Evolutionary conservation across 2,888 invertebrate species (phyloP), one percentile per base, ranked within the genome.

Genomic region (Punctoribates punctum): DNA sequence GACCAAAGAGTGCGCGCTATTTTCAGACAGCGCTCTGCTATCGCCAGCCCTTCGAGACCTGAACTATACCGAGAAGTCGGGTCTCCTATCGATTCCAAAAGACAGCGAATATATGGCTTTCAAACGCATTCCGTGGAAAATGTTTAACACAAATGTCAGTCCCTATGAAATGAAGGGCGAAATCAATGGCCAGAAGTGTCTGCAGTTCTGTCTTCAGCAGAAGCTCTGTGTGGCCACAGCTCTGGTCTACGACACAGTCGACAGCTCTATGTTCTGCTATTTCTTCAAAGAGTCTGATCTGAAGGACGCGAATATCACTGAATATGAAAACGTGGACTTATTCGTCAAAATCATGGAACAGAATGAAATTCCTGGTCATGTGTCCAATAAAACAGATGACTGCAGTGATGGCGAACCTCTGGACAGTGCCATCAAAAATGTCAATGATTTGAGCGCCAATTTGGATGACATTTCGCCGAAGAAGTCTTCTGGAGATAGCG

Each of bases 101-200:
- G 75, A 75, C 29, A 17, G 13, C 11, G 29, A 48, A 70, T 75
- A 75, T 75, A 25, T 75, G 25, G 67, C 75, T 20, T 75, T 65
- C 75, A 51, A 54, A 20, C 15, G 75, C 4, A 27, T 75, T 13
- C 65, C 75, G 34, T 67, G 75, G 62, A 62, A 70, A 70, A 70
- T 70, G 70, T 70, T 42, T 42, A 20, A 38, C 20, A 42, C 42
- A 70, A 46, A 70, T 23, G 23, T 70, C 38, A 42, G 42, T 15
- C 70, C 70, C 38, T 70, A 70, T 42, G 42, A 42, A 23, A n/a
- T 70, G 70, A 70, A 62, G n/a, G 62, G 62, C 34, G 62, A 62
- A 62, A 62, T 62, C 62, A 34, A 62, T 62, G 62, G 62, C 27
- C 62, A 29, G 15, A 62, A 62, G n/a, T 62, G 62, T 62, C 62